Base-by-base conservation (phyloP, 2,888 invertebrate genomes). In the Crematogaster levior region DNA sequence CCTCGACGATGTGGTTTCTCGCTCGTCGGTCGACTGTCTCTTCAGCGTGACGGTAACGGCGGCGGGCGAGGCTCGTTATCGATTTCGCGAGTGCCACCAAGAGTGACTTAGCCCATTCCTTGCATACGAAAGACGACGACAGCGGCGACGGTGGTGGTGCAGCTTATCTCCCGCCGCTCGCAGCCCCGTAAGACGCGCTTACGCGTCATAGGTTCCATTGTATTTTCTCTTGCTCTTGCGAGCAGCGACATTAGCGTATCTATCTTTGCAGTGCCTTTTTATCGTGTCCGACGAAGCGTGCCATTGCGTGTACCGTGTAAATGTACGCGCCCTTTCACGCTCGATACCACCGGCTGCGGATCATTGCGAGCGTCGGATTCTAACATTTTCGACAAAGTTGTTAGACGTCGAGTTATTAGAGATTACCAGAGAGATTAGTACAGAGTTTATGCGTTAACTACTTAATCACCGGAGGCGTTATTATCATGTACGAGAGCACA, bases 181-280 rank as follows among this genome's bases (percentile, higher is more conserved):
- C 48, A 73, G 30, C 81, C 51, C 81, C 48, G 73, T 79, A 82
- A 87, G 87, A 85, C 83, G 83, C 73, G 84, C 83, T 89, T 89
- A 82, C 89, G 87, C 88, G 81, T 80, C 84, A 82, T 73, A 82
- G 86, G 80, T 88, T 81, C 84, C 77, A 87, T 89, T 89, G 82
- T 89, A 87, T 75, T 79, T n/a, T 37, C 81, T 72, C 56, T 51
- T 30, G 81, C 40, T 5, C 80, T 82, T 65, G 77, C 63, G 81
- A 56, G 37, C 74, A 43, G 70, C 56, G 56, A 72, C 83, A 83
- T 83, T 80, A 81, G 79, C 83, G 83, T 81, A 84, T 83, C 84
- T 82, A 74, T 34, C 48, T 65, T 27, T 18, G 37, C 43, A 43
- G 18, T 48, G 48, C 80, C 37, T 81, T 80, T n/a, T 83, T 37